Evolutionary conservation across 2,888 invertebrate species (phyloP).

Genomic region (Neria commutata): DNA sequence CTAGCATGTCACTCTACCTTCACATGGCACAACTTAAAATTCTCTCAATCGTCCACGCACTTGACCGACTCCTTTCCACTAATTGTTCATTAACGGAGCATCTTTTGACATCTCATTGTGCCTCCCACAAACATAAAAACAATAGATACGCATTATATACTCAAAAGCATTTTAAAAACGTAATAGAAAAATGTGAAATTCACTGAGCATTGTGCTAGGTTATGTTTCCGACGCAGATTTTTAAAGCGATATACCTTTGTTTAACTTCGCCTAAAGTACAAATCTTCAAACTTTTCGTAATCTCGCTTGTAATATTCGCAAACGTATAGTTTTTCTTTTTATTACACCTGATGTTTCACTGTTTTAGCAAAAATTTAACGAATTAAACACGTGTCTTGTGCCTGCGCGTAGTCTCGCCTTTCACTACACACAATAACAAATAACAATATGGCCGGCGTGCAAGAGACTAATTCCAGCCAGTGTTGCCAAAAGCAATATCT

Average conservation of each 20-base stretch:
- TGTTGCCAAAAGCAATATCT: conserved; percentile 48
- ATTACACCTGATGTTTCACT: conserved; percentile 25
- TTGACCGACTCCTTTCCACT: too few species aligned
- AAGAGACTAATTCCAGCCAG: too few species aligned
- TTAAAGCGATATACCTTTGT: conserved; percentile 31
- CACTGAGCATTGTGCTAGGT: conserved; percentile 28
- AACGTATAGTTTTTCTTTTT: conserved; percentile 12
- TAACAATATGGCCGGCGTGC: conserved; percentile 47
- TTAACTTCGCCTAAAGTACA: conserved; percentile 34
- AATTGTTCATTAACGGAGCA: too few species aligned
- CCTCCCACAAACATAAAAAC: too few species aligned
- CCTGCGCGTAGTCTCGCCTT: conserved; percentile 26
- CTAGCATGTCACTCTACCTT: conserved; percentile 11
- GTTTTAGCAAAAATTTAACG: conserved; percentile 30
- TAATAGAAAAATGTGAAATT: background rate
- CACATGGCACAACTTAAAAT: background rate
- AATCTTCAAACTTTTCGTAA: conserved; percentile 35
- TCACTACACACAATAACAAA: conserved; percentile 45
- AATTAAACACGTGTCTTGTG: conserved; percentile 53
- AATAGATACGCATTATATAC: conserved; percentile 10
- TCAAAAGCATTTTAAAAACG: too few species aligned
- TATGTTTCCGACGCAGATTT: conserved; percentile 32
- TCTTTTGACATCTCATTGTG: too few species aligned
- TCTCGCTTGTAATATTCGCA: conserved; percentile 23
- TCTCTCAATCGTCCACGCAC: too few species aligned